Conservation (phyloP, 2,797 vertebrate species). For the Odontamblyopus lacepedii region DNA sequence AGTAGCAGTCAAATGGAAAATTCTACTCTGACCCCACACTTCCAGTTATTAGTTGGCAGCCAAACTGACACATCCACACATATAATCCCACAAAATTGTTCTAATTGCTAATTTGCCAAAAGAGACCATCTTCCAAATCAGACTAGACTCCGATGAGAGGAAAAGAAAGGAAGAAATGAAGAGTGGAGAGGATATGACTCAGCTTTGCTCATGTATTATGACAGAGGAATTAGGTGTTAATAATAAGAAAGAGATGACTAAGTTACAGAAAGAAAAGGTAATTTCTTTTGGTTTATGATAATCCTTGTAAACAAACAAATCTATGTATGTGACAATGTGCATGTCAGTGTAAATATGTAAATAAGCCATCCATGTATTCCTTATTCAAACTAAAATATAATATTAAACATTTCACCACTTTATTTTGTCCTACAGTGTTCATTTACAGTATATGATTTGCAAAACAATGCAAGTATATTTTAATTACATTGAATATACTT, state of each 20-base stretch:
- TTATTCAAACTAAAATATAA: background rate
- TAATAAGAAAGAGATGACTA: background rate
- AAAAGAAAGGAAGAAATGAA: constrained; percentile 39
- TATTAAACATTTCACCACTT: background rate
- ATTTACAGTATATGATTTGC: background rate
- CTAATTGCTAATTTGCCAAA: constrained; percentile 99
- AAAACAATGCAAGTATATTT: background rate
- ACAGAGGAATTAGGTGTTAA: constrained; percentile 64
- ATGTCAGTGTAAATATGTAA: no score
- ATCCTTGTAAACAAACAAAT: no score
- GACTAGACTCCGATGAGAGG: constrained; percentile 86
- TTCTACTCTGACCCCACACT: constrained; percentile 88
- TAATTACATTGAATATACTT: no score
- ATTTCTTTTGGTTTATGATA: no score
- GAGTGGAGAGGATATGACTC: background rate
- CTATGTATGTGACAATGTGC: no score
- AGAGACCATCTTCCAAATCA: constrained; percentile 93
- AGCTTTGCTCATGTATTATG: constrained; percentile 68
- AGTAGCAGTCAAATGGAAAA: constrained; percentile 93
- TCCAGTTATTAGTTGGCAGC: constrained; percentile 95
- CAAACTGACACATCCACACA: constrained; percentile 98
- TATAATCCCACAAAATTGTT: constrained; percentile 92
- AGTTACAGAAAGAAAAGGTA: no score
- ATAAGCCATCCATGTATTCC: background rate
- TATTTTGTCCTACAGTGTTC: background rate